Percentiles rank a stretch among this genome's conserved stretches.
Evolutionary conservation across 2,113 vertebrate species (phyloP).

Genomic region (Picathartes gymnocephalus): DNA sequence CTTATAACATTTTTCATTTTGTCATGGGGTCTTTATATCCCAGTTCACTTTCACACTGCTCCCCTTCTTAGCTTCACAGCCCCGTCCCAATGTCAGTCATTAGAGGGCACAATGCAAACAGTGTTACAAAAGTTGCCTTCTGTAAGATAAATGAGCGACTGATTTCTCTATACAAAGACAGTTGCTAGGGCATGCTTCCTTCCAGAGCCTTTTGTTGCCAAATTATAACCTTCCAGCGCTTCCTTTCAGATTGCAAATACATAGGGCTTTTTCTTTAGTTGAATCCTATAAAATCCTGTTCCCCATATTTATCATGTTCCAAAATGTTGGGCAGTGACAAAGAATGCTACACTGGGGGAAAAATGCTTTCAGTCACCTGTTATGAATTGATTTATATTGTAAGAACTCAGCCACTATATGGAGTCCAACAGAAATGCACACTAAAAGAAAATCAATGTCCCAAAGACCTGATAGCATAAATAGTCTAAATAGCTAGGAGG

Average conservation of each 20-base stretch:
- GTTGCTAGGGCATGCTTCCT: slow-evolving; percentile 73
- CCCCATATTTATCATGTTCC: not conserved
- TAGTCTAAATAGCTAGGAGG: not conserved
- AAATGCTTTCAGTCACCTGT: slow-evolving; percentile 12
- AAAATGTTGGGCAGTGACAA: not conserved
- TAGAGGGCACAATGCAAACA: slow-evolving; percentile 64
- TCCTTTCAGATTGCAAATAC: slow-evolving; percentile 57
- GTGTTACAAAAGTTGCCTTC: slow-evolving; percentile 72
- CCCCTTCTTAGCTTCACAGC: slow-evolving; percentile 59
- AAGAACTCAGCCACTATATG: not conserved
- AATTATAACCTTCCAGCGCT: slow-evolving; percentile 63
- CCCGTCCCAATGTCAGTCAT: slow-evolving; percentile 50
- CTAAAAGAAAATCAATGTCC: not conserved
- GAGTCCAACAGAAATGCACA: not conserved
- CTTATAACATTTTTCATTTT: slow-evolving; percentile 67
- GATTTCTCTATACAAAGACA: slow-evolving; percentile 68
- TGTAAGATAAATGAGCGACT: slow-evolving; percentile 72
- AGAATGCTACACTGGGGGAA: not conserved
- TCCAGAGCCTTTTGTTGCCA: slow-evolving; percentile 62
- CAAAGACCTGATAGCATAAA: not conserved
- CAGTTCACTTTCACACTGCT: slow-evolving; percentile 58
- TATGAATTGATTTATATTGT: not conserved
- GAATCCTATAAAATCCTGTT: slow-evolving; percentile 16
- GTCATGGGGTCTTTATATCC: slow-evolving; percentile 47
- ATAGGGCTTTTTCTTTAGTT: not conserved